phyloP scores from a whole-genome alignment of 2,888 invertebrate genomes.

The Scaptodrosophila latifasciaeformis region DNA sequence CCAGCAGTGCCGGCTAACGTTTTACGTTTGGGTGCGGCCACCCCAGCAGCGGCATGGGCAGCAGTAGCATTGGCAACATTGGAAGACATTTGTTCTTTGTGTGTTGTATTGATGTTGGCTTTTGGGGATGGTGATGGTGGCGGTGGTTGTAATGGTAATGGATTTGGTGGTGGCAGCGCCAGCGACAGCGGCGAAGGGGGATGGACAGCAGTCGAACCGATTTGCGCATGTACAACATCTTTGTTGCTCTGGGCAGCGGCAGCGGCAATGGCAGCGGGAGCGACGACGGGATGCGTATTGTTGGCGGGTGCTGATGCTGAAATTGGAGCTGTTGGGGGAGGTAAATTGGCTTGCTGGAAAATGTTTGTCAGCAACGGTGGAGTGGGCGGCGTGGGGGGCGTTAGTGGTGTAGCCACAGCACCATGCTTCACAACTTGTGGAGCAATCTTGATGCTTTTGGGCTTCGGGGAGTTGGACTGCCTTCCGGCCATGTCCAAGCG shows the following conservation, averaged over 20 bases:
- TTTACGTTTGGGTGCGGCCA: slow-evolving; percentile 7
- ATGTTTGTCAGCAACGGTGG: slow-evolving; percentile 42
- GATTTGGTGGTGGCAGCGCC: too few relatives aligned
- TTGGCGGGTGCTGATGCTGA: slow-evolving; percentile 26
- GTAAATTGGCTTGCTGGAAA: slow-evolving; percentile 2
- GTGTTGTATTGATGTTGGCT: slow-evolving; percentile 18
- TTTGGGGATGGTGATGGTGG: slow-evolving; percentile 12
- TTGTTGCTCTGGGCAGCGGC: background rate
- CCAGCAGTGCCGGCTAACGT: background rate
- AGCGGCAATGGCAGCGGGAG: too few relatives aligned
- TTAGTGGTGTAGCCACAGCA: slow-evolving; percentile 42
- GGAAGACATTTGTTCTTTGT: slow-evolving; percentile 62
- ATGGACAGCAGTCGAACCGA: too few relatives aligned
- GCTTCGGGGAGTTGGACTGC: slow-evolving; percentile 9
- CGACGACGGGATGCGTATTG: slow-evolving; percentile 12
- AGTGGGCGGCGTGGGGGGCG: slow-evolving; percentile 49
- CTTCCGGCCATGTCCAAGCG: slow-evolving; percentile 5
- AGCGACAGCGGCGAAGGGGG: too few relatives aligned
- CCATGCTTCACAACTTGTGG: slow-evolving; percentile 22
- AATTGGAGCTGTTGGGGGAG: background rate
- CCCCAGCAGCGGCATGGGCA: background rate
- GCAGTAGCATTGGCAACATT: slow-evolving; percentile 49
- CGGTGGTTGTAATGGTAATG: too few relatives aligned
- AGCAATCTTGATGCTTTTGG: slow-evolving; percentile 25
- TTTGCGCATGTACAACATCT: too few relatives aligned